Evolutionary conservation across 2,797 vertebrate species (phyloP).

Genomic region (Acrossocheilus fasciatus): DNA sequence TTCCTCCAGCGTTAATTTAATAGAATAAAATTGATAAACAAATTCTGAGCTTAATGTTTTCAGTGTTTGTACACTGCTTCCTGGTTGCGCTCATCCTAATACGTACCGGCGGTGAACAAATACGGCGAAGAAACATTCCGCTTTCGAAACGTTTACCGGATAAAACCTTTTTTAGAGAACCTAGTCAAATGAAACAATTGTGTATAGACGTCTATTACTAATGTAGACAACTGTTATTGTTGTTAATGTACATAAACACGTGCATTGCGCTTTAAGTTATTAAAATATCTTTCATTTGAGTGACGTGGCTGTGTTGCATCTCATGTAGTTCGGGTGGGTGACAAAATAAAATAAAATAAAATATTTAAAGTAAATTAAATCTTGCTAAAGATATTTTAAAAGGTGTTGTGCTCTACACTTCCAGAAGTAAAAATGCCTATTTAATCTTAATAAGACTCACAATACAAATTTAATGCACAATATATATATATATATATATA

Average conservation of each 20-base stretch:
- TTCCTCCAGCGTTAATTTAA: slow-evolving; percentile 78
- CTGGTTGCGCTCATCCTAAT: slow-evolving; percentile 30
- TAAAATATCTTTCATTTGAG: not conserved
- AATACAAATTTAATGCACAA: not conserved
- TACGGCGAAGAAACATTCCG: slow-evolving; percentile 1
- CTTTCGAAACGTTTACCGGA: too few relatives aligned
- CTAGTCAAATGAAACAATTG: not conserved
- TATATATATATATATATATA: too few relatives aligned
- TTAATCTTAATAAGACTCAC: not conserved
- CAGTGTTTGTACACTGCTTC: slow-evolving; percentile 35
- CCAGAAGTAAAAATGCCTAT: not conserved
- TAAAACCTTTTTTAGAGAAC: not conserved
- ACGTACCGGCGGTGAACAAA: not conserved
- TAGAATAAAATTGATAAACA: not conserved
- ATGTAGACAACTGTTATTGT: not conserved
- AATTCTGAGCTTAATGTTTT: not conserved
- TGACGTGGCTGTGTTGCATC: slow-evolving; percentile 59
- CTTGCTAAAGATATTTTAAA: not conserved
- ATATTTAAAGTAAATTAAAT: too few relatives aligned
- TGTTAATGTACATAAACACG: not conserved
- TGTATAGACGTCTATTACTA: not conserved
- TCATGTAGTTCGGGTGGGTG: slow-evolving; percentile 23
- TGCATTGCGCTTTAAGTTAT: not conserved
- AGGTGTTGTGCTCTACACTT: too few relatives aligned
- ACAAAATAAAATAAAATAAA: not conserved